Base-by-base conservation (phyloP, 2,888 invertebrate genomes). In the Cephonodes hylas region DNA sequence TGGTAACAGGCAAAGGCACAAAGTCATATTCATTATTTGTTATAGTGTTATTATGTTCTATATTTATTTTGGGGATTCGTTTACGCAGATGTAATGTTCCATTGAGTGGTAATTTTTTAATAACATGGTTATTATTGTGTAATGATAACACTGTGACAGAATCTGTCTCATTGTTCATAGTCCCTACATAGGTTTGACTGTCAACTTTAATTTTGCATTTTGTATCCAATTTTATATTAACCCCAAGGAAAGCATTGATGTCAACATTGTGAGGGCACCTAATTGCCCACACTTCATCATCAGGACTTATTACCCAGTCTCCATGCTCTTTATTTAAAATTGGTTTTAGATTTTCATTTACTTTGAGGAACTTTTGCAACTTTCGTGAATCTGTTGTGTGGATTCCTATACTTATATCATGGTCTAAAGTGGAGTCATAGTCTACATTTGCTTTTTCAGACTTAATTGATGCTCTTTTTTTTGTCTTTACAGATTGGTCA, bases 1-100 rank as follows among this genome's bases (percentile, higher is more conserved):
- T 89, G 7, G 87, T 89, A 42, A 86, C 85, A 1, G 90, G 90
- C 44, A 90, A 67, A 13, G 87, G 85, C 66, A 88, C 86, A 62
- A 84, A 85, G 66, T 79, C 79, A 1, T 71, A 77, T 63, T 82
- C 82, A 73, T 82, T 77, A 60, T 77, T 79, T 0, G 71, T 64
- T 57, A 80, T 75, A 15, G 70, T 38, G 38, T 38, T 63, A 61
- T 75, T 77, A 62, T 84, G 80, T 57, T 85, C 79, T 18, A 80
- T 71, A 67, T 84, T 84, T 23, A 77, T 71, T 70, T 88, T 89
- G 7, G 89, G 89, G 64, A 89, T 81, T 67, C 85, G 77, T 71
- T 84, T 86, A 15, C 73, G 80, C 60, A 89, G 73, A 64, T 74
- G 70, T 1, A 88, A 69, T n/a, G 66, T 67, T 22, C 84, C 85